phyloP scores from a whole-genome alignment of 2,888 invertebrate species.

The Heteromurus nitidus region DNA sequence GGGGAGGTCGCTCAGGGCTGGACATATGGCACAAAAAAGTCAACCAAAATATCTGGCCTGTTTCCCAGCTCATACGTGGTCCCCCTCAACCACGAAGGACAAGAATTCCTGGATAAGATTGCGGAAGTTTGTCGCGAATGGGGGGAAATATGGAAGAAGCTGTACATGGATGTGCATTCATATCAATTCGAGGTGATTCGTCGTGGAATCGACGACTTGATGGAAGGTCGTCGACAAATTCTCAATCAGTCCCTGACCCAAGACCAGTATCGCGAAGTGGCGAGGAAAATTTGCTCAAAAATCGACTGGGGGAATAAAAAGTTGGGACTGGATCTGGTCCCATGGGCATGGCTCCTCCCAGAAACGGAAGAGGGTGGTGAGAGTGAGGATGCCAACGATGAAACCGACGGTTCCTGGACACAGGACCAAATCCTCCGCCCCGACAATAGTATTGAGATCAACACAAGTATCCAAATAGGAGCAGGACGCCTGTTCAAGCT shows the following conservation, averaged over 20 bases:
- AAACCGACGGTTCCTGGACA: background rate
- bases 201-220: conserved; percentile 91
- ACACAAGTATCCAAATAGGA: conserved; percentile 49
- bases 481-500: conserved; percentile 61
- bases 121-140: conserved; percentile 94
- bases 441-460: conserved; percentile 54
- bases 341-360: conserved; percentile 79
- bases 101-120: conserved; percentile 78
- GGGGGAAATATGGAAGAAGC: conserved; percentile 93
- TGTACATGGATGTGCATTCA: conserved; percentile 84
- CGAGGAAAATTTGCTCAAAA: conserved; percentile 90
- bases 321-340: conserved; percentile 92
- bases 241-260: conserved; percentile 92
- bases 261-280: conserved; percentile 90
- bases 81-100: conserved; percentile 54
- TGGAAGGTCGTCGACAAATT: conserved; percentile 89
- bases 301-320: conserved; percentile 98
- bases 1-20: conserved; percentile 80
- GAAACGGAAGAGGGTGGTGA: conserved; percentile 44
- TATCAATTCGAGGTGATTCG: conserved; percentile 78
- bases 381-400: conserved; percentile 15
- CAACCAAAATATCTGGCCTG: conserved; percentile 42
- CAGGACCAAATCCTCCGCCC: conserved; percentile 22
- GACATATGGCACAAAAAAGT: conserved; percentile 55
- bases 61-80: conserved; percentile 59